Base-by-base conservation (phyloP, 2,113 vertebrate genomes). In the Holacanthus passer region DNA sequence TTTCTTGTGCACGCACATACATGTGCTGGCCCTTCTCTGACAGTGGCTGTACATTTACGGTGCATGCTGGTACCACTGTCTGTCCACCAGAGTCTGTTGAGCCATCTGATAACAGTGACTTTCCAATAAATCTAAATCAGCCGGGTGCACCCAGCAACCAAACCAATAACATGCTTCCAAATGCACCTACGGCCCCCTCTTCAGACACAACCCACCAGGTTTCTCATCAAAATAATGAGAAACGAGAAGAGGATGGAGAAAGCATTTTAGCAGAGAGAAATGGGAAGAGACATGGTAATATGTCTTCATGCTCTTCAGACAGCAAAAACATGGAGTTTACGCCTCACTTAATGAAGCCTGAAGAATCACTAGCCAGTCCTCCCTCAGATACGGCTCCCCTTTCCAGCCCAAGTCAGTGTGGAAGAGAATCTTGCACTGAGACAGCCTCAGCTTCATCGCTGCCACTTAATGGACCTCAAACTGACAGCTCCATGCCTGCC, bases 1-100 rank as follows among this genome's bases (percentile, higher is more conserved):
- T 24, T 60, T 90, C 88, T 6, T 94, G 93, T 79, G 93, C 93
- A 35, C 93, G 93, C 50, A 88, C 93, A 10, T 75, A 77, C 62
- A 80, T 91, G 66, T 0, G 64, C 6, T 93, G 92, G 92, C 93
- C 93, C n/a, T 90, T 93, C 29, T 55, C 35, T 20, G 50, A 83
- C 24, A 39, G 41, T 5, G 3, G 14, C 27, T 3, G 0, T 13
- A 50, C 20, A 0, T 9, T 4, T 27, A 11, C 11, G 27, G 22
- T n/a, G 17, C 50, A 52, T 47, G 27, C 56, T 55, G 55, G 19
- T 11, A 29, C 67, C 1, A 2, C 55, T 47, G 27, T n/a, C 7
- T 45, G 27, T 45, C 67, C 74, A 39, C 37, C 20, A 20, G 41
- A 67, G 20, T 10, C 27, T 60, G 0, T 16, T 45, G 32, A 70